Conservation (phyloP, 1,140 invertebrate genomes). For the Conus betulinus region DNA sequence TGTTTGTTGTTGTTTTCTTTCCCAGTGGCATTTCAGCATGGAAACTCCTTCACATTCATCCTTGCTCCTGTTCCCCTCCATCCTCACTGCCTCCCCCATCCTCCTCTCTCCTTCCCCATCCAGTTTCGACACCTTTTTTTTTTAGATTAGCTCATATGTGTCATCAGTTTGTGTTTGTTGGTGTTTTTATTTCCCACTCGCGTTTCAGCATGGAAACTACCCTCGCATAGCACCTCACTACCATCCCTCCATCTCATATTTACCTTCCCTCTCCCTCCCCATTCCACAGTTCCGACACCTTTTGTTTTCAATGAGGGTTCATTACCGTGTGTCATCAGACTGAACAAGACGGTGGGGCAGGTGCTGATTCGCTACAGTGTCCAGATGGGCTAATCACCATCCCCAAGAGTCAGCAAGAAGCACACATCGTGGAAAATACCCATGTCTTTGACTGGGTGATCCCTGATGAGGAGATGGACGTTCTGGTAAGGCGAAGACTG, state of each 20-base stretch:
- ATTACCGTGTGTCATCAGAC: slow-evolving; percentile 34
- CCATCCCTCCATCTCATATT: no score
- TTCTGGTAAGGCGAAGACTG: slow-evolving; percentile 29
- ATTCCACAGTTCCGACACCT: no score
- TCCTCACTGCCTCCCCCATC: no score
- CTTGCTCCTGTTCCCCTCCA: no score
- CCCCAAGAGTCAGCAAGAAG: slow-evolving; percentile 56
- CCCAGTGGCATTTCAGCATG: no score
- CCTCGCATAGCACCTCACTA: background rate
- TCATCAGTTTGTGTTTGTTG: background rate
- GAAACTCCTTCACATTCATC: background rate
- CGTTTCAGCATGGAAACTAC: no score
- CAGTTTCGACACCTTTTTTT: background rate
- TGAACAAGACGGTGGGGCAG: slow-evolving; percentile 53
- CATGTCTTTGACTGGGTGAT: slow-evolving; percentile 60
- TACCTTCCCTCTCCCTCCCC: background rate
- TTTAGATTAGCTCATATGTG: background rate
- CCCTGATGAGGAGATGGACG: slow-evolving; percentile 48
- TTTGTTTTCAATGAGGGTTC: no score
- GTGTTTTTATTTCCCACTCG: background rate
- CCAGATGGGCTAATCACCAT: slow-evolving; percentile 65
- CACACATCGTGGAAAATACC: slow-evolving; percentile 57
- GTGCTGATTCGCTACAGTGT: slow-evolving; percentile 61
- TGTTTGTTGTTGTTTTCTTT: no score
- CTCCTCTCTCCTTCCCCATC: background rate